Conservation (phyloP, 2,888 invertebrate species). For the Phaonia tiefii region DNA sequence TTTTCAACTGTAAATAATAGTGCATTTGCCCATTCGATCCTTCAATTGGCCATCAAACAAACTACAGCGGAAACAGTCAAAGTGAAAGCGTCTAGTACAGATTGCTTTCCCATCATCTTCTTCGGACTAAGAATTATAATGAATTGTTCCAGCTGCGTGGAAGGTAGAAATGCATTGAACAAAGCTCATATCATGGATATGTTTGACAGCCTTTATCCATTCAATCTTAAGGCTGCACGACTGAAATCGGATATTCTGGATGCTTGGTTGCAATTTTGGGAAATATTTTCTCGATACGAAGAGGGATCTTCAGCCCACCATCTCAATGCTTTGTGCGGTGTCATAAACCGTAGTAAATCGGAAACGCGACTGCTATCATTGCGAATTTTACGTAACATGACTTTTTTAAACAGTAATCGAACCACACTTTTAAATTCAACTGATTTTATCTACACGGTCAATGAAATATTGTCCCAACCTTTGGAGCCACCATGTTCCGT, state of each 20-base stretch:
- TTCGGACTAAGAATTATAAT: conserved; percentile 74
- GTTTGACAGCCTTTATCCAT: conserved; percentile 76
- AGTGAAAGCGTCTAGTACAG: conserved; percentile 69
- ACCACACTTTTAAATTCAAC: conserved; percentile 72
- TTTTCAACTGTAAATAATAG: conserved; percentile 71
- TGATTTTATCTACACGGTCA: conserved; percentile 72
- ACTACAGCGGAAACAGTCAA: conserved; percentile 75
- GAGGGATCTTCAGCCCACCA: conserved; percentile 75
- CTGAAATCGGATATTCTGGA: conserved; percentile 72
- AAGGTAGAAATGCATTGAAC: conserved; percentile 76
- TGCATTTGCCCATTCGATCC: conserved; percentile 73
- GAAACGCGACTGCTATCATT: conserved; percentile 72
- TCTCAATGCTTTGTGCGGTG: conserved; percentile 72
- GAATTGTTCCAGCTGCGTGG: conserved; percentile 78
- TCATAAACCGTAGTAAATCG: conserved; percentile 70
- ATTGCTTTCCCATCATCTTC: conserved; percentile 68
- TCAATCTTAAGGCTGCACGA: conserved; percentile 70
- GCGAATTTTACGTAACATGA: conserved; percentile 78
- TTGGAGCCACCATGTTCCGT: conserved; percentile 65
- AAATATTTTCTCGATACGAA: conserved; percentile 77
- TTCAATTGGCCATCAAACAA: conserved; percentile 75
- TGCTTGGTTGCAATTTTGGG: conserved; percentile 78
- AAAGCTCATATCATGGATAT: conserved; percentile 76
- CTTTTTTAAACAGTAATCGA: conserved; percentile 76
- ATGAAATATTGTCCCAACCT: conserved; percentile 70